Percentiles rank a stretch among this genome's conserved stretches.
Evolutionary conservation across 2,888 invertebrate genomes (phyloP).

Genomic region (Lymantria dispar): DNA sequence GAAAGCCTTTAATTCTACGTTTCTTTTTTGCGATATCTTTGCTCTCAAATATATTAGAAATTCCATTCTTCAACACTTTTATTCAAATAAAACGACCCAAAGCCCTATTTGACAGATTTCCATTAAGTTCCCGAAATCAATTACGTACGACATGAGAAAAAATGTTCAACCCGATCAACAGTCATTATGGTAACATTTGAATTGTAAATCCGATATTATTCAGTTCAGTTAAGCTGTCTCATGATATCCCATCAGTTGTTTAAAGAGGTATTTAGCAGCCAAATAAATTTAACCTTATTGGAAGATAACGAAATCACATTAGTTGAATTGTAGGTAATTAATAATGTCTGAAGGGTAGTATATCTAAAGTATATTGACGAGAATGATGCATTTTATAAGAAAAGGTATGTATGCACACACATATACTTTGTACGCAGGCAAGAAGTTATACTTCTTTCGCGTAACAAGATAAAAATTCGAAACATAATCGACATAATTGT

Average conservation of each 20-base stretch:
- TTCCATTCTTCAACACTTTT: not conserved
- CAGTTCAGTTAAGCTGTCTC: conserved; percentile 19
- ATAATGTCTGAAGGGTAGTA: too few species aligned
- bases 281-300: conserved; percentile 10
- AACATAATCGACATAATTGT: too few species aligned
- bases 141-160: conserved; percentile 3
- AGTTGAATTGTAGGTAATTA: conserved; percentile 1
- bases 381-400: too few species aligned
- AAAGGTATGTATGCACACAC: too few species aligned
- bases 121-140: conserved; percentile 9
- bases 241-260: conserved; percentile 19
- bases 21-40: not conserved
- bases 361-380: too few species aligned
- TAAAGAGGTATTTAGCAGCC: conserved; percentile 15
- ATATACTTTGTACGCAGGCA: too few species aligned
- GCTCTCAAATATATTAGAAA: not conserved
- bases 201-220: conserved; percentile 37
- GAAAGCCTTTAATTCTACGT: not conserved
- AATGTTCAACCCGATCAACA: conserved; percentile 12
- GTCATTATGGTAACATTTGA: conserved; percentile 37
- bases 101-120: not conserved
- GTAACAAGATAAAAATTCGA: too few species aligned
- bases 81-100: not conserved
- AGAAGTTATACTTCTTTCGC: too few species aligned
- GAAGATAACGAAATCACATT: conserved; percentile 14